phyloP scores from a whole-genome alignment of 2,888 invertebrate genomes.

The Lepidochitona cinerea region DNA sequence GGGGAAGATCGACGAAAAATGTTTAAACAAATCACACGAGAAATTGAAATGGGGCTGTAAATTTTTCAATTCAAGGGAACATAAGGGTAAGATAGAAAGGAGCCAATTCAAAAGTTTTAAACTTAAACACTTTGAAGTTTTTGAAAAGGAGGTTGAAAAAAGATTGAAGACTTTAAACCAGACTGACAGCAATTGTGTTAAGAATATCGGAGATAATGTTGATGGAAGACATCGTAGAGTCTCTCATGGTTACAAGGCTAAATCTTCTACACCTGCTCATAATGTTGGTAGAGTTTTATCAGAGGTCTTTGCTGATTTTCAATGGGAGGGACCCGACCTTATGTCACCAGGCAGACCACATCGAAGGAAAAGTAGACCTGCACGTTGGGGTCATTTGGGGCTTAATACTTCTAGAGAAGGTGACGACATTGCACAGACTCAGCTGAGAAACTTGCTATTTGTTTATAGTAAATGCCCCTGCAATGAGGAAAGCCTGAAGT shows the following conservation, averaged over 20 bases:
- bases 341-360: constrained; percentile 43
- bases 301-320: constrained; percentile 55
- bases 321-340: constrained; percentile 54
- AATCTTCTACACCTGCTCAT: constrained; percentile 25
- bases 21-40: background rate
- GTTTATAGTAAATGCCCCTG: constrained; percentile 49
- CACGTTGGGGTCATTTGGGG: background rate
- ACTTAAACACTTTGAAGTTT: constrained; percentile 52
- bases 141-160: constrained; percentile 49
- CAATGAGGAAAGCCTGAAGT: constrained; percentile 31
- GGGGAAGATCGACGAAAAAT: background rate
- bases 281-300: constrained; percentile 44
- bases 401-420: background rate
- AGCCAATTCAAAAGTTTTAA: constrained; percentile 48
- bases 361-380: background rate
- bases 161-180: too few relatives aligned
- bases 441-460: constrained; percentile 39
- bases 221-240: background rate
- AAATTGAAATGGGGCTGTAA: constrained; percentile 55
- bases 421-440: background rate
- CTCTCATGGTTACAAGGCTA: background rate
- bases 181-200: too few relatives aligned
- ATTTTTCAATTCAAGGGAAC: constrained; percentile 43
- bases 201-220: background rate
- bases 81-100: constrained; percentile 33